Evolutionary conservation across 2,888 invertebrate species (phyloP).

Genomic region (Lamproptera curius): DNA sequence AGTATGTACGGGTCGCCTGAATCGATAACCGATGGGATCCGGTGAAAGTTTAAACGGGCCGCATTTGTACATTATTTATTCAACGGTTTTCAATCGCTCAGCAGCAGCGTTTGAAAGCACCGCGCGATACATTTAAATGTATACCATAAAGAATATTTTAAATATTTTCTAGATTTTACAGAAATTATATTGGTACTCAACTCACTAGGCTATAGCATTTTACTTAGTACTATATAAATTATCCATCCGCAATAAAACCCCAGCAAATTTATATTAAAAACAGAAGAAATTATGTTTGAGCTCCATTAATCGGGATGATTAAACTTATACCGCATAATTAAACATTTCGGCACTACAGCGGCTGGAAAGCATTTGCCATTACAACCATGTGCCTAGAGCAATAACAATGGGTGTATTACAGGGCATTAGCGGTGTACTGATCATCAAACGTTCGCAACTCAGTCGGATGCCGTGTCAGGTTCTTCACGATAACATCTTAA

Average conservation of each 20-base stretch:
- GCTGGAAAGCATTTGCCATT: background rate
- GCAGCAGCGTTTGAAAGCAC: background rate
- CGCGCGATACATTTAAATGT: background rate
- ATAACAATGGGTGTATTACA: constrained; percentile 59
- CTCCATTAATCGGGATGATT: too few species aligned
- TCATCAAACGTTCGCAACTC: constrained; percentile 43
- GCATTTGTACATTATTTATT: constrained; percentile 22
- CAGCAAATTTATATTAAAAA: too few species aligned
- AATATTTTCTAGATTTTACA: too few species aligned
- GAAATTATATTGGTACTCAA: too few species aligned
- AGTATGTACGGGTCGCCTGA: constrained; percentile 50
- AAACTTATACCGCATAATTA: too few species aligned
- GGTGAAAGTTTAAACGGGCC: constrained; percentile 42
- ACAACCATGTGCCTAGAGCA: constrained; percentile 20
- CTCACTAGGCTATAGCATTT: too few species aligned
- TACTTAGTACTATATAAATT: too few species aligned
- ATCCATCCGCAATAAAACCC: too few species aligned
- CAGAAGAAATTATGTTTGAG: too few species aligned
- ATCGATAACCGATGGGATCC: constrained; percentile 62
- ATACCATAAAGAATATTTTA: too few species aligned
- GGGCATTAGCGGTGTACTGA: constrained; percentile 58
- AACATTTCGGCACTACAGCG: background rate
- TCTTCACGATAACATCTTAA: constrained; percentile 66
- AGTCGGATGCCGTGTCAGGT: constrained; percentile 46
- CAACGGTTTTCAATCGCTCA: background rate